Percentiles rank a stretch among this genome's conserved stretches.
Evolutionary conservation across 2,888 invertebrate species (phyloP).

Genomic region (Flexamia atlantica): DNA sequence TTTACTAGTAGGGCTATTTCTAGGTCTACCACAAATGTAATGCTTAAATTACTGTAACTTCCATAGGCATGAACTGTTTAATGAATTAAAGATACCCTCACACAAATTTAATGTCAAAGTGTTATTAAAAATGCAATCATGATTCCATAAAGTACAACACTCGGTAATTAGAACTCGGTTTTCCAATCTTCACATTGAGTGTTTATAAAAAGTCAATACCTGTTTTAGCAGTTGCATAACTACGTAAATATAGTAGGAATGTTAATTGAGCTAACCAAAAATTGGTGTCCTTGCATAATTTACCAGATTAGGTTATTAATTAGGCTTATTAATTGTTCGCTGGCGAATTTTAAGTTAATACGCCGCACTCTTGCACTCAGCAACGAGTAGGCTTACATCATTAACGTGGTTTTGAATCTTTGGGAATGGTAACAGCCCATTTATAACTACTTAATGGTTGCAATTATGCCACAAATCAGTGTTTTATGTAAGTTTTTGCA

Average conservation of each 20-base stretch:
- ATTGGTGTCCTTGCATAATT: constrained; percentile 4
- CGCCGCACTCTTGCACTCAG: background rate
- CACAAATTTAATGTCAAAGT: too few species aligned
- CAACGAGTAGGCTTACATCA: background rate
- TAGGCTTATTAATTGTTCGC: constrained; percentile 20
- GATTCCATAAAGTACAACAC: too few species aligned
- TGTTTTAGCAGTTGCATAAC: too few species aligned
- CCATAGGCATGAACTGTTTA: too few species aligned
- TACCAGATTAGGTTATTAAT: constrained; percentile 44
- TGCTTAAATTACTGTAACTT: too few species aligned
- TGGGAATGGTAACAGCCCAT: background rate
- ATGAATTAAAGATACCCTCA: too few species aligned
- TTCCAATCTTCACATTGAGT: too few species aligned
- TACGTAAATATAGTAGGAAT: background rate
- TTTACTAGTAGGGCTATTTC: too few species aligned
- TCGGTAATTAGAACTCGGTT: too few species aligned
- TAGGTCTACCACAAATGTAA: too few species aligned
- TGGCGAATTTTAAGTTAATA: constrained; percentile 31
- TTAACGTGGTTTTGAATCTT: constrained; percentile 22
- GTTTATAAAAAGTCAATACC: too few species aligned
- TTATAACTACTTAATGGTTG: background rate
- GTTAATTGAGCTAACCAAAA: constrained; percentile 1
- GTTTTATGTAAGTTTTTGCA: background rate
- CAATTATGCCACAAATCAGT: background rate
- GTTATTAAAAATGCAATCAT: too few species aligned